Percentiles rank a stretch among this genome's conserved stretches.
These are phyloP conservation scores for Melangyna quadrimaculata DNA, from an alignment of 2,888 invertebrate species.

Conservation along the genomic window DNA sequence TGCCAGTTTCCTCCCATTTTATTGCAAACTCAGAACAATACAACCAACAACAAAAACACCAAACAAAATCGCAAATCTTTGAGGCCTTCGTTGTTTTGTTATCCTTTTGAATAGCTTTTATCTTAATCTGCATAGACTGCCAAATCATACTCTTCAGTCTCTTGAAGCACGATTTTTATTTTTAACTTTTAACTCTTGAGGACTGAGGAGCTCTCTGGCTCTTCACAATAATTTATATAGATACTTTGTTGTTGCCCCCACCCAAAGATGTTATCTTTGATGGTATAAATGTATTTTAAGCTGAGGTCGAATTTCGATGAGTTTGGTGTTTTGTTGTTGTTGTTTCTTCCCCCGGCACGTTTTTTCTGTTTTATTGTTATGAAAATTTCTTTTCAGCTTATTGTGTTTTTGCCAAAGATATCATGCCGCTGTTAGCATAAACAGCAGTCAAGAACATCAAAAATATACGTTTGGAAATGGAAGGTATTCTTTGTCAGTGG, in stretches of 20 bases:
- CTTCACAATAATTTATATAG: conserved; percentile 25
- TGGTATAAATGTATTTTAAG: conserved; percentile 27
- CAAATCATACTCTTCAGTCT: conserved; percentile 29
- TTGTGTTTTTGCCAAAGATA: conserved; percentile 5
- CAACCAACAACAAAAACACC: not conserved
- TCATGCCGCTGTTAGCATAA: not conserved
- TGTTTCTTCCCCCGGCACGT: not conserved
- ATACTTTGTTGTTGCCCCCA: conserved; percentile 41
- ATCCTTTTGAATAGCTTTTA: conserved; percentile 48
- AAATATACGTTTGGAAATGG: not conserved
- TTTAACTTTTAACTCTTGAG: conserved; percentile 45
- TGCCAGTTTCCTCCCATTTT: conserved; percentile 46
- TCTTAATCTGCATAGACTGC: conserved; percentile 59
- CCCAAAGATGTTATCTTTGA: conserved; percentile 50
- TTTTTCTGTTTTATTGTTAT: conserved; percentile 10
- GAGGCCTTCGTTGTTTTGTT: conserved; percentile 13
- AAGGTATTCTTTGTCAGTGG: not conserved
- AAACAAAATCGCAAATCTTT: conserved; percentile 16
- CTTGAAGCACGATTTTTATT: conserved; percentile 38
- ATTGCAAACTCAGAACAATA: conserved; percentile 25
- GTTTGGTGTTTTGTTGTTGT: conserved; percentile 22
- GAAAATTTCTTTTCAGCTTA: conserved; percentile 19
- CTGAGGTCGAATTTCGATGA: conserved; percentile 13
- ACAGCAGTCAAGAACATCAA: not conserved
- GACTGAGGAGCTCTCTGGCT: conserved; percentile 3